These are phyloP conservation scores for Drosophila mimetica DNA, from an alignment of 2,888 invertebrate genomes.

Conservation along the genomic window DNA sequence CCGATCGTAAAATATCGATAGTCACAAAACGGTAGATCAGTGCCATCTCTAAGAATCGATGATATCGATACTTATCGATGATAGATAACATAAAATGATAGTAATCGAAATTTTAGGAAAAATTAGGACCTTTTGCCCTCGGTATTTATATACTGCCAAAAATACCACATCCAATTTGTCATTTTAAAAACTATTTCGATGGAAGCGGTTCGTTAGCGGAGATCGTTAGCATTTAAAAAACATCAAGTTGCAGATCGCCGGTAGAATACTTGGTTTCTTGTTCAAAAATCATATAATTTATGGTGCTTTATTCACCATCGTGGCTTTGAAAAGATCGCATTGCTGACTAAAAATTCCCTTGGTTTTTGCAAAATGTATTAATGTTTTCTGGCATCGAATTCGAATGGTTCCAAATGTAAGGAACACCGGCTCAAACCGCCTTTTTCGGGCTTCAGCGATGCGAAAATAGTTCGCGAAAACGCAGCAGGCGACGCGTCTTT, in stretches of 20 bases:
- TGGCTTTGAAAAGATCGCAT: background rate
- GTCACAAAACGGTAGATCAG: too few relatives aligned
- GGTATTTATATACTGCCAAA: too few relatives aligned
- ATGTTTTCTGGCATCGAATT: slow-evolving; percentile 16
- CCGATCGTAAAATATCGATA: too few relatives aligned
- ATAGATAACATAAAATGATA: too few relatives aligned
- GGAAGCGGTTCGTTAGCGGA: too few relatives aligned
- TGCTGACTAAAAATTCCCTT: background rate
- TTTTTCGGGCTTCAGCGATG: slow-evolving; percentile 5
- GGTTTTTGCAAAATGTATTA: slow-evolving; percentile 5
- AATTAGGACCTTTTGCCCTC: too few relatives aligned
- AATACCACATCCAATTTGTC: too few relatives aligned
- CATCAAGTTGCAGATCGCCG: background rate
- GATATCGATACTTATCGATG: too few relatives aligned
- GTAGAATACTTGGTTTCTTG: background rate
- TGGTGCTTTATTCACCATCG: background rate
- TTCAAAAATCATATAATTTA: background rate
- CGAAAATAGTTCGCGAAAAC: slow-evolving; percentile 29
- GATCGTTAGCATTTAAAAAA: slow-evolving; percentile 3
- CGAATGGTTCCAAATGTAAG: slow-evolving; percentile 14
- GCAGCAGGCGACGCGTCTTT: slow-evolving; percentile 38
- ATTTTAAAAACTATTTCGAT: too few relatives aligned
- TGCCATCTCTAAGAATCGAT: too few relatives aligned
- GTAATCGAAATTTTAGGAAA: too few relatives aligned
- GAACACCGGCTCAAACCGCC: slow-evolving; percentile 17